Base-by-base conservation (phyloP, 1,140 invertebrate species). In the Ostrea denselamellosa region DNA sequence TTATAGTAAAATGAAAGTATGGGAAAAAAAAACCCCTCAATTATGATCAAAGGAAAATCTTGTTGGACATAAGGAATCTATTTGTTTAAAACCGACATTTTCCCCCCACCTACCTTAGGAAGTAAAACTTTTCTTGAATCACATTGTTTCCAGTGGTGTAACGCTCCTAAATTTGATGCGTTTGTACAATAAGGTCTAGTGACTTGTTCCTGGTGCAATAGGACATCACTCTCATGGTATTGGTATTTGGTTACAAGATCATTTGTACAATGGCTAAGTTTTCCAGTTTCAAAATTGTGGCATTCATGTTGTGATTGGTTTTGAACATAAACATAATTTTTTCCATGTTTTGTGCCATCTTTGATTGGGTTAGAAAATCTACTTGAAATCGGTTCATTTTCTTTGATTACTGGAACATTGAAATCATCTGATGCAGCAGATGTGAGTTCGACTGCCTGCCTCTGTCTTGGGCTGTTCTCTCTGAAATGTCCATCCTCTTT, bases 331-430 rank as follows among this genome's bases (percentile, higher is more conserved):
- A 25, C 22, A 77, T 25, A 9, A 77, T 44, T 2, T 14, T 25
- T 28, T 28, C 68, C 25, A 28, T 77, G 68, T 25, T 77, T 25
- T 77, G 12, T 77, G 68, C 68, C 14, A 34, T 77, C 25, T 77
- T 77, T 77, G 25, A 34, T 25, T 14, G 25, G 68, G 28, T 10
- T 5, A 17, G 14, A 25, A 77, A 10, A 14, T 77, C 8, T 77
- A 34, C 25, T 34, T 28, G 68, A 77, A 14, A 25, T 77, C 28
- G 68, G 25, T 77, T 28, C 25, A 34, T 25, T 77, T 77, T 77
- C 68, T 77, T 77, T 77, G 9, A 77, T 77, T 77, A 77, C n/a
- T 19, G 7, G 17, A 19, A 19, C 68, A 77, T 77, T 28, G 68
- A 34, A 25, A 22, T 34, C 68, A 77, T 77, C 25, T 77, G 68